phyloP scores from a whole-genome alignment of 2,797 vertebrate species.

The Alcedo quadribrachys region DNA sequence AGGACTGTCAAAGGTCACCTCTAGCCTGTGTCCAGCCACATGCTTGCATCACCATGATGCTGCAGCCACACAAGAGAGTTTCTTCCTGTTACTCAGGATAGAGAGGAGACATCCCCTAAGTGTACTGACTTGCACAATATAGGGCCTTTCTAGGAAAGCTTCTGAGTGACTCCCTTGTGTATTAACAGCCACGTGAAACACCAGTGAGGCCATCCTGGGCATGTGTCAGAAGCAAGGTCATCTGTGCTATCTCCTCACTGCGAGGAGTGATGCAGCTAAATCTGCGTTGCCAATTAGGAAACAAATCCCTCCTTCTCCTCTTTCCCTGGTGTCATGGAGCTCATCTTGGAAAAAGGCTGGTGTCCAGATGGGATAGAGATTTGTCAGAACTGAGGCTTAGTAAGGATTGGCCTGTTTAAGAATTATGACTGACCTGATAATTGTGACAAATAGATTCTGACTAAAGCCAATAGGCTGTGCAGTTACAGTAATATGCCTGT shows the following conservation, averaged over 20 bases:
- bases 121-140: neutral
- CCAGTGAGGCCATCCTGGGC: neutral
- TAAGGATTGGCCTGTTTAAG: constrained; percentile 18
- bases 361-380: constrained; percentile 7
- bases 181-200: neutral
- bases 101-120: neutral
- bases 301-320: neutral
- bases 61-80: neutral
- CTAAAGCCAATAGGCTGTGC: neutral
- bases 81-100: neutral
- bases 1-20: neutral
- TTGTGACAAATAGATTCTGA: neutral
- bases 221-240: neutral
- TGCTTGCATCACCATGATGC: neutral
- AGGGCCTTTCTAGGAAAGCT: neutral
- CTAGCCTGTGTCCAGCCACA: neutral
- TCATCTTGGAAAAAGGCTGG: neutral
- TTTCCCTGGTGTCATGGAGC: neutral
- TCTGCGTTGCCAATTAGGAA: neutral
- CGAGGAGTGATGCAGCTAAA: rapidly evolving
- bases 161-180: neutral
- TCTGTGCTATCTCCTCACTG: neutral
- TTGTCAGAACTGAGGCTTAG: constrained; percentile 2
- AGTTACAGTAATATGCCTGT: neutral
- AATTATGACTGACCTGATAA: neutral